phyloP scores from a whole-genome alignment of 2,113 vertebrate genomes.

The Desmodus rotundus region DNA sequence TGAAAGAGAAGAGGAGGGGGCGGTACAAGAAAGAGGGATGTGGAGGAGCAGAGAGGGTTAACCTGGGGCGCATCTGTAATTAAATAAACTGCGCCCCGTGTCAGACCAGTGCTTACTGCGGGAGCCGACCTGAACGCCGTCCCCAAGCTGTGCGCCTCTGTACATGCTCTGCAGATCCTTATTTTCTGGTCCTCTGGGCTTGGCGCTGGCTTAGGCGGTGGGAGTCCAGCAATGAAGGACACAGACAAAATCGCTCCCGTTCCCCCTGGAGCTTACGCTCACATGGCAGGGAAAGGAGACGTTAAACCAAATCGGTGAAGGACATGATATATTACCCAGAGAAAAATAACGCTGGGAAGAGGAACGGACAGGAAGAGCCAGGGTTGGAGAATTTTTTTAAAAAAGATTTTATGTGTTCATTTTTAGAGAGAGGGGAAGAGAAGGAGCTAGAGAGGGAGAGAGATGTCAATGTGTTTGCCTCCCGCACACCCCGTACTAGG shows the following conservation, averaged over 20 bases:
- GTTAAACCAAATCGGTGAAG: neutral
- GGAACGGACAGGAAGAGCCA: fast-evolving
- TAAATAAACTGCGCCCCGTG: neutral
- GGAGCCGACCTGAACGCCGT: too few species aligned
- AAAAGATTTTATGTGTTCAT: too few species aligned
- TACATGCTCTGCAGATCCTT: fast-evolving
- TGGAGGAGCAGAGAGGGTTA: fast-evolving
- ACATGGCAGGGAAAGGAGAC: neutral
- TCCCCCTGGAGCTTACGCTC: neutral
- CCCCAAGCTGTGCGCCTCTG: fast-evolving
- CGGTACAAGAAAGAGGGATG: neutral
- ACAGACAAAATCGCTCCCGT: neutral
- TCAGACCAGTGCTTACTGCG: neutral
- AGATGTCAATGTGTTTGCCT: too few species aligned
- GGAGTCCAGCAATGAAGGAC: too few species aligned
- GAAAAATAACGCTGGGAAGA: neutral
- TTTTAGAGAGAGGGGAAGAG: too few species aligned
- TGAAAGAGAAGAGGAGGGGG: neutral
- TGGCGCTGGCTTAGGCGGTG: neutral
- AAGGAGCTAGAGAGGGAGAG: too few species aligned
- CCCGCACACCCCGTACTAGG: too few species aligned
- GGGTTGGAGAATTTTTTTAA: too few species aligned
- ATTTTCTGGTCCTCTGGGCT: fast-evolving
- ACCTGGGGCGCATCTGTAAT: neutral
- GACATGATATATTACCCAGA: fast-evolving